These are phyloP conservation scores for Clarias macrocephalus DNA, from an alignment of 2,113 vertebrate genomes.

Conservation along the genomic window DNA sequence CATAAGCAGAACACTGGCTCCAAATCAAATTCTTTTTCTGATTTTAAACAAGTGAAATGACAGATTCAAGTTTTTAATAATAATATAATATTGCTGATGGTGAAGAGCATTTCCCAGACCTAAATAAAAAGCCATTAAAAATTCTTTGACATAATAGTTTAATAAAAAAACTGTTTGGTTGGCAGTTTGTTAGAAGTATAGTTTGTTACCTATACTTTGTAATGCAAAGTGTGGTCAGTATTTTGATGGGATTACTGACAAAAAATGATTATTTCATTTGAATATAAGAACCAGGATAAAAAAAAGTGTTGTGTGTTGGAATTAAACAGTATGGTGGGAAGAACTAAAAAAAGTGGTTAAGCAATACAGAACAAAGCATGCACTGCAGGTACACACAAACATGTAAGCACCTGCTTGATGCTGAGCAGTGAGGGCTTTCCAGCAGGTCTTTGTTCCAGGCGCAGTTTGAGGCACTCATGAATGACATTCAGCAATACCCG, in stretches of 20 bases:
- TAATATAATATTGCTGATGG: too few species aligned
- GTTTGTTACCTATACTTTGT: background rate
- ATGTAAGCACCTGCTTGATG: slow-evolving; percentile 90
- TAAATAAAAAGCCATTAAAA: too few species aligned
- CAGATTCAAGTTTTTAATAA: too few species aligned
- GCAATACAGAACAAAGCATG: background rate
- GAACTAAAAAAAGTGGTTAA: background rate
- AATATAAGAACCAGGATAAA: background rate
- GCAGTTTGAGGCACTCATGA: slow-evolving; percentile 96
- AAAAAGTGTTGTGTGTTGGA: background rate
- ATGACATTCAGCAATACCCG: slow-evolving; percentile 96
- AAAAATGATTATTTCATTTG: background rate
- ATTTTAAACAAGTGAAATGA: too few species aligned
- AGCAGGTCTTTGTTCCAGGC: slow-evolving; percentile 94
- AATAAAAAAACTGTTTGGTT: too few species aligned
- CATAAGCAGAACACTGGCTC: too few species aligned
- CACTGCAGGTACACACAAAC: background rate
- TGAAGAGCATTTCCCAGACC: too few species aligned
- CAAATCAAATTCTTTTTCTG: background rate
- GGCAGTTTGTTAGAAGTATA: too few species aligned
- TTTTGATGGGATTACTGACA: background rate
- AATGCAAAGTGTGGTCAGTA: background rate
- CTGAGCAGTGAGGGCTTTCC: slow-evolving; percentile 95
- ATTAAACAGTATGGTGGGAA: background rate
- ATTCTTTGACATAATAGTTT: too few species aligned